These are phyloP conservation scores for Adelognathus sp. DNA, from an alignment of 2,888 invertebrate genomes.

Conservation along the genomic window DNA sequence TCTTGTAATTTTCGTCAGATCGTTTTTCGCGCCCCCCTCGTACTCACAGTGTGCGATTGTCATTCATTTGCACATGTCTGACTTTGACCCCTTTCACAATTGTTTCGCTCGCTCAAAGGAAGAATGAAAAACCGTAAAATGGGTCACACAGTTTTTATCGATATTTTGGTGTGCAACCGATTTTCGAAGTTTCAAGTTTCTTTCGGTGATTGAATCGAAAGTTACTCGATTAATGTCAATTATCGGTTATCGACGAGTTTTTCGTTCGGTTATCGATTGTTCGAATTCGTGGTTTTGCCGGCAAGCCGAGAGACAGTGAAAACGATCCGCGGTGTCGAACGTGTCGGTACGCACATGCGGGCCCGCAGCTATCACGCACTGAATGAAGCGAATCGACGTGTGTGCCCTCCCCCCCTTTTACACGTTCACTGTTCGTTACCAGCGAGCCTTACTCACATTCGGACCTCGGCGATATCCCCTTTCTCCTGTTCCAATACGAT, in stretches of 20 bases:
- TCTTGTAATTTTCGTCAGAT: conserved; percentile 4
- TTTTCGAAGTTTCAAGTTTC: background rate
- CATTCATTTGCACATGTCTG: background rate
- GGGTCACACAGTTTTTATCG: background rate
- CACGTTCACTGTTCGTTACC: too few relatives aligned
- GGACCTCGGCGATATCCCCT: conserved; percentile 68
- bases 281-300: conserved; percentile 32
- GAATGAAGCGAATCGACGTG: conserved; percentile 75
- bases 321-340: conserved; percentile 23
- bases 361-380: conserved; percentile 75
- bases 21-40: background rate
- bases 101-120: background rate
- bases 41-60: background rate
- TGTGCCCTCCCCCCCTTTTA: conserved; percentile 47
- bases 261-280: background rate
- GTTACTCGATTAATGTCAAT: background rate
- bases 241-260: background rate
- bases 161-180: background rate
- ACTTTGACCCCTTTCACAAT: background rate
- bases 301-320: conserved; percentile 4
- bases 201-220: background rate
- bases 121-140: background rate
- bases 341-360: conserved; percentile 66
- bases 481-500: conserved; percentile 72
- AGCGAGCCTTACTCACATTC: conserved; percentile 44